These are phyloP conservation scores for Malurus splendens DNA, from an alignment of 2,797 vertebrate species.

Conservation along the genomic window DNA sequence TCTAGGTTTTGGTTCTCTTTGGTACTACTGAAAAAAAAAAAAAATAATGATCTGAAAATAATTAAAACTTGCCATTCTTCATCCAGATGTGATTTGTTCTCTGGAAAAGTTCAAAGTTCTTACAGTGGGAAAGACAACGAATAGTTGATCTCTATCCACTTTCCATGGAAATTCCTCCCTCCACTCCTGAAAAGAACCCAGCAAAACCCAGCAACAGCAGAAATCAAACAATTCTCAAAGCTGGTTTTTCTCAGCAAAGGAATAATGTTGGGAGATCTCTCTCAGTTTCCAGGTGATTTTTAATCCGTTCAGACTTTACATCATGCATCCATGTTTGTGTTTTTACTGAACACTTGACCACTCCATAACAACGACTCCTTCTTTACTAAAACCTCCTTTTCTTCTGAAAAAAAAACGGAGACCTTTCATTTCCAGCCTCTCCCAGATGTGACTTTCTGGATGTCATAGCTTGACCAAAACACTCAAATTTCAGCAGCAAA, in stretches of 20 bases:
- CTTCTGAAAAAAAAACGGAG: neutral
- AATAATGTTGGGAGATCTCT: neutral
- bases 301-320: neutral
- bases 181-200: fast-evolving
- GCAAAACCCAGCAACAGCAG: neutral
- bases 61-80: neutral
- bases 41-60: neutral
- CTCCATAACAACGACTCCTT: neutral
- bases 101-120: neutral
- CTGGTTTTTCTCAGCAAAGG: neutral
- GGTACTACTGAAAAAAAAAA: neutral
- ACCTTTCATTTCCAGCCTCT: neutral
- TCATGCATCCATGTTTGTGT: fast-evolving
- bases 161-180: neutral
- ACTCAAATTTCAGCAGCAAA: neutral
- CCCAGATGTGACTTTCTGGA: neutral
- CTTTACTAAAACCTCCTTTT: neutral
- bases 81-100: neutral
- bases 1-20: neutral
- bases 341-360: neutral
- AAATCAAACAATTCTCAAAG: neutral
- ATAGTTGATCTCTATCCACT: neutral
- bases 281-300: neutral
- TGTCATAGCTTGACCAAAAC: neutral
- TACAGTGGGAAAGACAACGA: neutral